A percentile compares a stretch with the other conserved stretches of the same genome.
phyloP scores from a whole-genome alignment of 2,797 vertebrate species.

The Luscinia luscinia region DNA sequence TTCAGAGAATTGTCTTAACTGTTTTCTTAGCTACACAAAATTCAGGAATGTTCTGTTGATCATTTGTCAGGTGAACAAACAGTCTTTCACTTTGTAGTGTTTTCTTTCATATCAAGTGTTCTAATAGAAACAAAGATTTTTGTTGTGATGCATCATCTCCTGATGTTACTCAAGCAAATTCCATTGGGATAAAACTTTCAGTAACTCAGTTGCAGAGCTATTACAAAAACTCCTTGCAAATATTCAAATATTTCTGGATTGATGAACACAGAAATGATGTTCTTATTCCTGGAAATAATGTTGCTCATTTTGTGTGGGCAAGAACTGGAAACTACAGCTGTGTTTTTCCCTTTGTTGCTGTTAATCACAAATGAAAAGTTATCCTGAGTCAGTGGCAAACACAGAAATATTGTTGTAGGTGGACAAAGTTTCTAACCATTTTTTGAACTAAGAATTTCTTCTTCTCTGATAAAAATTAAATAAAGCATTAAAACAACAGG shows the following conservation, averaged over 20 bases:
- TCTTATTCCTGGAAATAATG: not conserved
- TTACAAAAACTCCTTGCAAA: not conserved
- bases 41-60: not conserved
- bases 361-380: not conserved
- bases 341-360: not conserved
- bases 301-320: not conserved
- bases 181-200: not conserved
- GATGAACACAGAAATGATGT: not conserved
- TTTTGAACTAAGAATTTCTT: not conserved
- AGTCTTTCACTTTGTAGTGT: rapidly evolving
- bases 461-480: not conserved
- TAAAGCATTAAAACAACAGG: rapidly evolving
- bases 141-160: not conserved
- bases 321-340: not conserved
- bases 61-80: not conserved
- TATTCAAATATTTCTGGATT: not conserved
- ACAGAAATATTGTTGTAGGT: not conserved
- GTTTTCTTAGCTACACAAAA: not conserved
- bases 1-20: not conserved
- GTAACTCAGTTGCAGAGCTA: not conserved
- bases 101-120: not conserved
- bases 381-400: not conserved
- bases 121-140: not conserved
- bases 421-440: not conserved
- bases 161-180: not conserved